phyloP scores from a whole-genome alignment of 35 echinoderm and acorn worm species.

The Amphiura filiformis region DNA sequence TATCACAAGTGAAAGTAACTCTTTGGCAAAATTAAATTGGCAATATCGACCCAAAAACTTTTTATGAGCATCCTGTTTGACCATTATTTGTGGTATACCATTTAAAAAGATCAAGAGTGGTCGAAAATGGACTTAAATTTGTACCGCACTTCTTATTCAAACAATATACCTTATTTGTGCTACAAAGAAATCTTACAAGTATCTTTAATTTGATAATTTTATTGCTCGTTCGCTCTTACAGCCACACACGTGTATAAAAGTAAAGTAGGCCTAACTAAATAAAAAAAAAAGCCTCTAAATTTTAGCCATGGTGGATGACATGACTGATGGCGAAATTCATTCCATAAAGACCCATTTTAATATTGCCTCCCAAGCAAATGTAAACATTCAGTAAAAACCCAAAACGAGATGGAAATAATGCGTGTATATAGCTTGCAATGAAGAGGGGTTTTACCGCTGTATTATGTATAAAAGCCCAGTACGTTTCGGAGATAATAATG shows the following conservation, averaged over 20 bases:
- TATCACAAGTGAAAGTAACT: background rate
- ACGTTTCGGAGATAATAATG: background rate
- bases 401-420: background rate
- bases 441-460: background rate
- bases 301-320: background rate
- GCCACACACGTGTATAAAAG: background rate
- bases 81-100: background rate
- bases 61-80: background rate
- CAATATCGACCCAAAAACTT: background rate
- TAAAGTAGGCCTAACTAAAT: background rate
- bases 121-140: no score
- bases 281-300: background rate
- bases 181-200: no score
- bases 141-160: no score
- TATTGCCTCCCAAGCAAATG: background rate
- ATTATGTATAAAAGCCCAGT: background rate
- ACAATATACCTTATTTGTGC: no score
- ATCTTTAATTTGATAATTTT: no score
- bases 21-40: background rate
- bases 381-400: conserved; percentile 7
- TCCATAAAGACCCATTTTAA: background rate
- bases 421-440: background rate
- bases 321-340: background rate
- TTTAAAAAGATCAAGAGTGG: background rate
- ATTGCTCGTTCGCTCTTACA: no score